A percentile compares a stretch with the other conserved stretches of the same genome.
Evolutionary conservation across 2,113 vertebrate species (phyloP).

Genomic region (Toxotes chatareus): DNA sequence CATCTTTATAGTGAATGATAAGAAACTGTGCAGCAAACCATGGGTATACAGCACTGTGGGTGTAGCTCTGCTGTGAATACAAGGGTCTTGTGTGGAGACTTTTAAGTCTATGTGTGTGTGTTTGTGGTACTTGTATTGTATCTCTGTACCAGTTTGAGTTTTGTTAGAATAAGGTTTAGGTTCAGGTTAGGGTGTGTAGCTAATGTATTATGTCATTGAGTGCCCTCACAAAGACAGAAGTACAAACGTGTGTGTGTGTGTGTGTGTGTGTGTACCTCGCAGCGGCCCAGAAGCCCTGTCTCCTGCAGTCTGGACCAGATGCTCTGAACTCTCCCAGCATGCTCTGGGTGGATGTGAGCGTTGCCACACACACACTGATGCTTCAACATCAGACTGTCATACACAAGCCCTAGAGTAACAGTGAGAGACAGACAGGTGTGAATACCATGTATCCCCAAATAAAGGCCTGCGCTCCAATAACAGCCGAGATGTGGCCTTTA

Average conservation of each 20-base stretch:
- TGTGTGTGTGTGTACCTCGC: slow-evolving; percentile 62
- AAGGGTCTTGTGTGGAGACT: not conserved
- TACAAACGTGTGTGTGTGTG: slow-evolving; percentile 7
- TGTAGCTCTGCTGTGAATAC: not conserved
- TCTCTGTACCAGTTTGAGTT: not conserved
- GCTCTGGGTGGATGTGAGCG: slow-evolving; percentile 80
- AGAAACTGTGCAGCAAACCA: not conserved
- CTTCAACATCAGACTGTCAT: slow-evolving; percentile 80
- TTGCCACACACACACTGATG: slow-evolving; percentile 82
- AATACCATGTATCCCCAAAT: not conserved
- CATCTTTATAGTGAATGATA: not conserved
- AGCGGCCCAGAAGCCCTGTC: slow-evolving; percentile 76
- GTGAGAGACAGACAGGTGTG: not conserved
- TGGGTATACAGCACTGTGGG: not conserved
- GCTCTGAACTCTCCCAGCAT: slow-evolving; percentile 80
- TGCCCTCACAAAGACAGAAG: not conserved
- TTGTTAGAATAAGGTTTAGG: not conserved
- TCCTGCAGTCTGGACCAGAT: slow-evolving; percentile 82
- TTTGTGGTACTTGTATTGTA: not conserved
- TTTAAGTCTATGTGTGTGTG: not conserved
- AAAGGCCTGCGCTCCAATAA: not conserved
- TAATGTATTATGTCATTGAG: not conserved
- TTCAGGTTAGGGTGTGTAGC: not conserved
- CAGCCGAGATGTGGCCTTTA: not conserved
- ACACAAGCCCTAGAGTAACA: slow-evolving; percentile 68